A percentile compares a stretch with the other conserved stretches of the same genome.
These are phyloP conservation scores for Marmota flaviventris DNA, from an alignment of 2,113 vertebrate species.

Conservation along the genomic window DNA sequence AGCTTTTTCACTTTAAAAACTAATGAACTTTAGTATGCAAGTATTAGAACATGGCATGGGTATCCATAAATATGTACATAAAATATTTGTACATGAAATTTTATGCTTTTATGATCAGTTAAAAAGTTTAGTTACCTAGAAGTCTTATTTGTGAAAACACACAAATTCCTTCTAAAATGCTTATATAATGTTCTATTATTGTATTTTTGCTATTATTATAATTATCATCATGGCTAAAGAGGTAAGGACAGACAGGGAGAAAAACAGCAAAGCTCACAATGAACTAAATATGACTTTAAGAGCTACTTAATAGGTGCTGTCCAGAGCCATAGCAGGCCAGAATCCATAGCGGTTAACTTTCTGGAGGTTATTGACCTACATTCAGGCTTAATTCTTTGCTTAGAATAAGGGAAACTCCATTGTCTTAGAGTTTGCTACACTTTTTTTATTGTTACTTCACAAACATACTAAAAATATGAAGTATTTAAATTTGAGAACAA, in stretches of 20 bases:
- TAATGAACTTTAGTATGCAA: neutral
- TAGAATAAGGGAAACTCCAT: slow-evolving; percentile 18
- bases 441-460: slow-evolving; percentile 57
- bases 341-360: neutral
- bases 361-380: neutral
- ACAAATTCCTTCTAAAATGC: neutral
- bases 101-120: neutral
- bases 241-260: neutral
- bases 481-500: slow-evolving; percentile 75
- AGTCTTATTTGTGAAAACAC: slow-evolving; percentile 14
- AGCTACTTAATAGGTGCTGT: neutral
- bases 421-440: neutral
- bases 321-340: neutral
- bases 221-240: slow-evolving; percentile 25
- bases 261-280: neutral
- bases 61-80: neutral
- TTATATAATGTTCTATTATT: neutral
- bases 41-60: neutral
- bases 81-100: neutral
- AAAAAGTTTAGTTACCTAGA: neutral
- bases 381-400: slow-evolving; percentile 27
- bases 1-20: neutral
- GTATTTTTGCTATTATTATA: neutral
- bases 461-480: slow-evolving; percentile 70
- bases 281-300: neutral